These are phyloP conservation scores for Steromphala cineraria DNA, from an alignment of 2,888 invertebrate species.

Conservation along the genomic window DNA sequence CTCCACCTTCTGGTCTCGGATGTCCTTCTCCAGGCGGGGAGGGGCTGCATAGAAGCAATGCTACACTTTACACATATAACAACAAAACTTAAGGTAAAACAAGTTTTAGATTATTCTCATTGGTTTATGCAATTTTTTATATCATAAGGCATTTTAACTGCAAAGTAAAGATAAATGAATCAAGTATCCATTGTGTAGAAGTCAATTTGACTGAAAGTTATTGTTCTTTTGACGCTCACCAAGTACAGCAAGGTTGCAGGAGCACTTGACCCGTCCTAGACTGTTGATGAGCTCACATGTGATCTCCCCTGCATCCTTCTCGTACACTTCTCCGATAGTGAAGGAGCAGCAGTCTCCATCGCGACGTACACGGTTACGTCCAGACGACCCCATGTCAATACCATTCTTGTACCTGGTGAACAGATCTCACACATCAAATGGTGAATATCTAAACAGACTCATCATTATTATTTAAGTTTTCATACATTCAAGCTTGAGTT, in stretches of 20 bases:
- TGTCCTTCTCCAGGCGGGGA: constrained; percentile 92
- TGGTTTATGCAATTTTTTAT: too few species aligned
- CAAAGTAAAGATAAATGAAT: too few species aligned
- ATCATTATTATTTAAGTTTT: too few species aligned
- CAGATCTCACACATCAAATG: neutral
- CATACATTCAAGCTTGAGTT: too few species aligned
- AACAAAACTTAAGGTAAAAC: too few species aligned
- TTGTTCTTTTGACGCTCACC: constrained; percentile 81
- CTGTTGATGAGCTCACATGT: constrained; percentile 96
- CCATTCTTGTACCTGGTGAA: constrained; percentile 73
- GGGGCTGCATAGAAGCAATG: constrained; percentile 46
- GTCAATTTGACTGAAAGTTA: too few species aligned
- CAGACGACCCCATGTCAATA: constrained; percentile 76
- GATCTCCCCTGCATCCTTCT: constrained; percentile 96
- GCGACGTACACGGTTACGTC: constrained; percentile 79
- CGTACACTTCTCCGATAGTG: constrained; percentile 90
- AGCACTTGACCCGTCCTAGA: constrained; percentile 92
- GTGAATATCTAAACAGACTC: too few species aligned
- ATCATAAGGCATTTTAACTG: too few species aligned
- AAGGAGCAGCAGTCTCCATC: constrained; percentile 87
- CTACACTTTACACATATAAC: too few species aligned
- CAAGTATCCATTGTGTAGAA: too few species aligned
- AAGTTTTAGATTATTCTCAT: too few species aligned
- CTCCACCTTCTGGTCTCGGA: constrained; percentile 90
- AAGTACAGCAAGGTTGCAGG: constrained; percentile 92